Base-by-base conservation (phyloP, 2,888 invertebrate species). In the Ophion slaviceki region DNA sequence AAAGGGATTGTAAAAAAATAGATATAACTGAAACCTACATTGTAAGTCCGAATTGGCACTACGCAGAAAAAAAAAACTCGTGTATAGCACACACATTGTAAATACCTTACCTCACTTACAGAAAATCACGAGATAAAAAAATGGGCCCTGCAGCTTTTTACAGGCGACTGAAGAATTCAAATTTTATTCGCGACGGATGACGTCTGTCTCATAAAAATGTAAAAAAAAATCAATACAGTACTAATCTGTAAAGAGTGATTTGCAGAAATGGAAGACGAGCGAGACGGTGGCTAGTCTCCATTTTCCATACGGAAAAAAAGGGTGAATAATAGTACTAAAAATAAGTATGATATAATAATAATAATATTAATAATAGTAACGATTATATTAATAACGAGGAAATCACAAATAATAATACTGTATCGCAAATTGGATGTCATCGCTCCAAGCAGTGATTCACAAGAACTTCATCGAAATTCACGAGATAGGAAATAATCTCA, bases 11-110 rank as follows among this genome's bases (percentile, higher is more conserved):
- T 72, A 61, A 59, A 74, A 67, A 72, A 74, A 87, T 88, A 83
- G 83, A 86, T 88, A 87, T 57, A 77, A 40, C 2, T 88, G 24
- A 32, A 17, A 80, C 47, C 47, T 47, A 89, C 89, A 82, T 89
- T 89, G 86, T 89, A 90, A 91, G 36, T 89, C 86, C 87, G 88
- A 89, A 91, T 90, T 83, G 89, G 88, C 89, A 89, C 89, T 89
- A 90, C 85, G 79, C 88, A 87, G 67, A 72, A 74, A 67, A 75
- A n/a, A 36, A 45, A 66, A 87, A 86, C 89, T 72, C 86, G 88
- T 89, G 88, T 90, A 88, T 45, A 71, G 75, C 53, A 67, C 68
- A 53, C 47, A 86, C 89, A 80, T 88, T 91, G 91, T 91, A 91
- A 91, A 91, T 91, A 91, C 88, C 87, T 87, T 89, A 89, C 87